Evolutionary conservation across 2,888 invertebrate species (phyloP), one percentile per base, ranked within the genome.

Genomic region (Deilephila elpenor): DNA sequence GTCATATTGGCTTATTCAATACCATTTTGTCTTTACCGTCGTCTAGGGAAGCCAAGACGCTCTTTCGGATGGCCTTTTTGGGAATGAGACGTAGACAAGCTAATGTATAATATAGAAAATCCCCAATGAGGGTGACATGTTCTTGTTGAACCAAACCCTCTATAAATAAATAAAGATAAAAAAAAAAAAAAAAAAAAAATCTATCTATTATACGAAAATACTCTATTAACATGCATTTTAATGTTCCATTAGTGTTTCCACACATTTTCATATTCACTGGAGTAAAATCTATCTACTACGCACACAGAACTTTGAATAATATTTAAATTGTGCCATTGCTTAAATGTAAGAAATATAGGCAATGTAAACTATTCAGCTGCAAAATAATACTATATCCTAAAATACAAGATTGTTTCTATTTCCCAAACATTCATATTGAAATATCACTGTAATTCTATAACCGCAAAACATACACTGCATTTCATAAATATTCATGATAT

Each of bases 331-430:
- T 67, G 67, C 25, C 67, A 67, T 51, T 0, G 25, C 67, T 51
- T 25, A 51, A 25, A 51, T 25, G 19, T 11, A n/a, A 32, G 1
- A 32, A 44, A 64, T 61, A 34, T 19, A 37, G n/a, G n/a, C 7
- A 37, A 62, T 5, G 3, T 25, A n/a, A 67, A 5, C 44, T 51
- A 67, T 14, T 67, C 25, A 67, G 67, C 67, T 51, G 67, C 67
- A 67, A 67, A 44, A 11, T 51, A 67, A 67, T 51, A 67, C 64
- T 64, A 32, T n/a, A 37, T n/a, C n/a, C 64, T 64, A 64, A 37
- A 20, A 37, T 37, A 64, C 6, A 32, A 34, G 5, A n/a, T 3
- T 34, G 0, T 8, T 37, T 1, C 3, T 44, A 44, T 11, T 37
- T 64, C 25, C 17, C 44, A 44, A 37, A 34, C n/a, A 37, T 25